Conservation (phyloP, 2,888 invertebrate species). For the Bibio marci region DNA sequence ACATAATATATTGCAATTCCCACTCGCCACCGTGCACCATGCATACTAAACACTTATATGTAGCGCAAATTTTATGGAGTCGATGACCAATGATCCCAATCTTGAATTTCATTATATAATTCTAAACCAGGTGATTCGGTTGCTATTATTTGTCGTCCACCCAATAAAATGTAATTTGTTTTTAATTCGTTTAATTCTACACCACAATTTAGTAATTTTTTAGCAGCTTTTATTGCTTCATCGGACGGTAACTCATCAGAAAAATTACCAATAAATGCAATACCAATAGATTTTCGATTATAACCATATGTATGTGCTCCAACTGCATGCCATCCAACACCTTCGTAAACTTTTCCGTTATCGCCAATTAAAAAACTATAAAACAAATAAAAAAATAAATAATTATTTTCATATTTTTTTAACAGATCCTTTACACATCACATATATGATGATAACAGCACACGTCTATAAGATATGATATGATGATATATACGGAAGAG, state of each 20-base stretch:
- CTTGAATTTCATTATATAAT: slow-evolving; percentile 31
- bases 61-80: too few species aligned
- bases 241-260: slow-evolving; percentile 24
- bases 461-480: too few species aligned
- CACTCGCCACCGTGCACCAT: too few species aligned
- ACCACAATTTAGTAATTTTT: slow-evolving; percentile 29
- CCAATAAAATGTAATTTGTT: slow-evolving; percentile 27
- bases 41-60: too few species aligned
- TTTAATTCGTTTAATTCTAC: slow-evolving; percentile 26
- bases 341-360: slow-evolving; percentile 47
- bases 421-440: too few species aligned
- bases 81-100: slow-evolving; percentile 28
- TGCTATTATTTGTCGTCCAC: slow-evolving; percentile 28
- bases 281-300: slow-evolving; percentile 32
- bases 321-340: slow-evolving; percentile 34
- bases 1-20: too few species aligned
- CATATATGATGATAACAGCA: too few species aligned
- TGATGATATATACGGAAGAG: too few species aligned
- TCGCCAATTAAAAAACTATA: slow-evolving; percentile 41
- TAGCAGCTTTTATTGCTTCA: slow-evolving; percentile 25
- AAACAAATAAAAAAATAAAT: slow-evolving; percentile 1
- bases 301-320: slow-evolving; percentile 37
- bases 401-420: too few species aligned
- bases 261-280: slow-evolving; percentile 36
- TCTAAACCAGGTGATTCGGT: slow-evolving; percentile 33